Evolutionary conservation across 2,113 vertebrate species (phyloP).

Genomic region (Myrmecobius fasciatus): DNA sequence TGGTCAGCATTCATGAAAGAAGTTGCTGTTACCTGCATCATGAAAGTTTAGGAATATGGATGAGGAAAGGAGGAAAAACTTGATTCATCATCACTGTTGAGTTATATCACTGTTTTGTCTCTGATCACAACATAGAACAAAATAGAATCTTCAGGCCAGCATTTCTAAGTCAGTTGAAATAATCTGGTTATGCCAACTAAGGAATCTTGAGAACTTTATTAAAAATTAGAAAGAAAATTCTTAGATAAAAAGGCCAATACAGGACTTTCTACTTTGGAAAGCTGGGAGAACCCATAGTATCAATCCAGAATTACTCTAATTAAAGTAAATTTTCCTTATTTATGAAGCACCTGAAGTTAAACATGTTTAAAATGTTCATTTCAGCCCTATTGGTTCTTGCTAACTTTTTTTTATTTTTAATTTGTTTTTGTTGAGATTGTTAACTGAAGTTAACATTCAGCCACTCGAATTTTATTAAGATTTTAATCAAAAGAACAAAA

Average conservation of each 20-base stretch:
- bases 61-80: not conserved
- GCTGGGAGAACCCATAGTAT: not conserved
- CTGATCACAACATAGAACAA: not conserved
- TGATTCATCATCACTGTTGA: slow-evolving; percentile 32
- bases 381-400: slow-evolving; percentile 53
- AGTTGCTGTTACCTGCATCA: slow-evolving; percentile 15
- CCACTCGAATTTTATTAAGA: slow-evolving; percentile 70
- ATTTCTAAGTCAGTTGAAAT: slow-evolving; percentile 21
- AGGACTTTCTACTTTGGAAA: slow-evolving; percentile 3
- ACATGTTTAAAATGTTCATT: not conserved
- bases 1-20: slow-evolving; percentile 32
- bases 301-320: slow-evolving; percentile 27
- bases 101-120: not conserved
- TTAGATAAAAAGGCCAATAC: not conserved
- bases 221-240: slow-evolving; percentile 18
- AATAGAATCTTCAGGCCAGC: not conserved
- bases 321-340: slow-evolving; percentile 16
- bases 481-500: slow-evolving; percentile 75
- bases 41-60: not conserved
- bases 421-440: slow-evolving; percentile 58
- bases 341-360: not conserved
- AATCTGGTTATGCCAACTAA: slow-evolving; percentile 30
- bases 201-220: not conserved
- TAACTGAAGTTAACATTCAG: slow-evolving; percentile 63
- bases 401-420: slow-evolving; percentile 52